Evolutionary conservation across 2,113 vertebrate genomes (phyloP), one percentile per base, ranked within the genome.

Genomic region (Sinocyclocheilus rhinocerous): DNA sequence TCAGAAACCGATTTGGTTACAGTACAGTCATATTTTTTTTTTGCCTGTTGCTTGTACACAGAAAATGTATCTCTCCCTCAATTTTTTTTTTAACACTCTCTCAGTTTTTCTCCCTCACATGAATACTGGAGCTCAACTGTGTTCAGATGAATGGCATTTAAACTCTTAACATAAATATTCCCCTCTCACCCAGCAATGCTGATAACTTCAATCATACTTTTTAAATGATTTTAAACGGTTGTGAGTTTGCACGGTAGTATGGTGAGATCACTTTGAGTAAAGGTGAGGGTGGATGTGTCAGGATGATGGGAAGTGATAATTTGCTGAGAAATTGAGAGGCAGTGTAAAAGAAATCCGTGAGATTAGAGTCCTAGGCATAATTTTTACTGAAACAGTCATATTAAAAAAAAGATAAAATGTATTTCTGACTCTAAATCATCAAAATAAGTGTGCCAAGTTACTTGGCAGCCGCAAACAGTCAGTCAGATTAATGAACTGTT

Each of bases 1-100:
- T 67, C 18, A 83, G 69, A 33, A 69, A 85, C 33, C 42, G 52
- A 78, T 65, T 65, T 81, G n/a, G 50, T 50, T 67, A 29, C 69
- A 73, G 61, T 65, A 65, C 79, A 67, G 20, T 59, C n/a, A 20
- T 39, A 76, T 36, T 36, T 70, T 26, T 48, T 48, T 39, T 39
- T 39, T 39, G 20, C 67, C 67, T 72, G 22, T 12, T 73, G 81
- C 65, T 72, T 52, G 42, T 36, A 70, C 26, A 50, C 5, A 29
- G 63, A 48, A 70, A 26, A 52, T 76, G 0, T 18, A 8, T 77
- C 42, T 39, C 39, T 29, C 18, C 16, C 18, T 8, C 16, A 10
- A 7, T 16, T 15, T 52, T 12, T 73, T 16, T 18, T 42, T 42
- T 42, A 42, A 4, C 26, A 69, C 18, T 76, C 3, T 26, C 45